These are phyloP conservation scores for Smutsia gigantea DNA, from an alignment of 2,797 vertebrate species.

Conservation along the genomic window DNA sequence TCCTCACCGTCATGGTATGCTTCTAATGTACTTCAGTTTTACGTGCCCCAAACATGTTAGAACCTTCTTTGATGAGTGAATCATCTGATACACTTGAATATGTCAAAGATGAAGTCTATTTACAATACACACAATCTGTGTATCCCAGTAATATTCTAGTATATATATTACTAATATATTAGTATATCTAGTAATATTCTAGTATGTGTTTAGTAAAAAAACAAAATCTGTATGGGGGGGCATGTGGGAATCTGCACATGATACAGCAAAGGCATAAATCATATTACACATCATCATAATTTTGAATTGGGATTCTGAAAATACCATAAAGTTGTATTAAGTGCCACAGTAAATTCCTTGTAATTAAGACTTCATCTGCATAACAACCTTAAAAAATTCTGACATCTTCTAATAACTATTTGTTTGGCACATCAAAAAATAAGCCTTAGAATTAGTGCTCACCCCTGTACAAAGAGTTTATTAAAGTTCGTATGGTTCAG, in stretches of 20 bases:
- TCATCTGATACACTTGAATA: neutral
- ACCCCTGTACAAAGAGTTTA: neutral
- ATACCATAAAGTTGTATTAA: neutral
- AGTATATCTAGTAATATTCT: neutral
- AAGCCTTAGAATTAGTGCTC: neutral
- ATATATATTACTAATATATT: neutral
- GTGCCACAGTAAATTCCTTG: neutral
- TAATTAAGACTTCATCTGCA: neutral
- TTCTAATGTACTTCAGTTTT: neutral
- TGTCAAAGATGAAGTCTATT: slow-evolving; percentile 8
- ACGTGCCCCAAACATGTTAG: neutral
- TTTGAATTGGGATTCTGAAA: slow-evolving; percentile 27
- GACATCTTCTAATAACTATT: neutral
- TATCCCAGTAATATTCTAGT: neutral
- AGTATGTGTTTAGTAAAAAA: neutral
- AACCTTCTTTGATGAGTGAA: neutral
- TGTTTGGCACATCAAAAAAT: neutral
- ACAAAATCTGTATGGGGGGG: neutral
- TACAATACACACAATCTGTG: neutral
- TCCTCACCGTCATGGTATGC: neutral
- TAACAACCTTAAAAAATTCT: neutral
- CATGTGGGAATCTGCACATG: neutral
- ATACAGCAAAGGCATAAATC: neutral
- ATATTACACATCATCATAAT: neutral
- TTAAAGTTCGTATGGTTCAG: neutral